Base-by-base conservation (phyloP, 2,113 vertebrate species). In the Glareola pratincola region DNA sequence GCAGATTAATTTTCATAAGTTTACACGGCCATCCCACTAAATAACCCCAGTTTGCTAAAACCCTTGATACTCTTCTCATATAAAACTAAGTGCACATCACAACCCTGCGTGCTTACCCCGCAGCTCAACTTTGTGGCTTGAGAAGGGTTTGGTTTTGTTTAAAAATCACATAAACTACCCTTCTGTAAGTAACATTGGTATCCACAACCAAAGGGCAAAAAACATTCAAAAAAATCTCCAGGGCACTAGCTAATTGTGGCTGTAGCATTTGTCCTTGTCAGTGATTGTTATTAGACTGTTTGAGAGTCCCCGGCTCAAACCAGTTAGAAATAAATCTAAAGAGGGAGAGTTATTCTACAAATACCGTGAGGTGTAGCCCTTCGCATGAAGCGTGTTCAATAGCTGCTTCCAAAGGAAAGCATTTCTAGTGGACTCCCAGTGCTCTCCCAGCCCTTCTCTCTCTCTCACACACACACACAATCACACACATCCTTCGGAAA, bases 141-240 rank as follows among this genome's bases (percentile, higher is more conserved):
- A 73, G 57, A 82, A 81, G 57, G 45, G 62, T 51, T 96, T 89
- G n/a, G 56, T 50, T 71, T 80, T 90, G 88, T 95, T 95, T 94
- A 95, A 90, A 94, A 85, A 62, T 74, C 71, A 76, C 63, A 91
- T 85, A 96, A 96, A 87, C 93, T 47, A 7, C 69, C 77, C 43
- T 85, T 51, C 62, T 88, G 74, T 85, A 88, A 94, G 82, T 85
- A 95, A 91, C 29, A 45, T 64, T 3, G 12, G 68, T 81, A 92
- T 89, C 81, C 91, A 90, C 75, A 69, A 85, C 32, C 63, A 57
- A 87, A 74, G 93, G 90, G 67, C 48, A 93, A 92, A 92, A 60
- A 60, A 66, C 1, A n/a, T 48, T 89, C 62, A 66, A 87, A 86
- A 88, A 86, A 88, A 91, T 91, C 89, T 93, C 63, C 37, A 43